Percentiles rank a stretch among this genome's conserved stretches.
Conservation (phyloP, 2,888 invertebrate genomes). For the Nowickia ferox region DNA sequence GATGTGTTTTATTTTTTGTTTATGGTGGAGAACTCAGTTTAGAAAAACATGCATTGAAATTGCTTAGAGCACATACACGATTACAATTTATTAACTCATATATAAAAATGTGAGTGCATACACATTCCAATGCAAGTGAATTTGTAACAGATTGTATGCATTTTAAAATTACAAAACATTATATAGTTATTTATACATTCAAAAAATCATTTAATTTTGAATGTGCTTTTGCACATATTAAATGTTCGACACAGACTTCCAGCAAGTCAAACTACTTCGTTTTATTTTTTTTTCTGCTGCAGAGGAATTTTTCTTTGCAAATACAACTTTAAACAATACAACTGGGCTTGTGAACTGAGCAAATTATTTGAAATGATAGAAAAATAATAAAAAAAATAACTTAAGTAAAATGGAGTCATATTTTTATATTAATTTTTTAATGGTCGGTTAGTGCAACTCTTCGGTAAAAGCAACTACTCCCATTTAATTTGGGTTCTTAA, state of each 20-base stretch:
- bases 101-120: background rate
- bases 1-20: slow-evolving; percentile 14
- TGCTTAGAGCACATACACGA: slow-evolving; percentile 66
- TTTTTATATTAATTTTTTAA: too few species aligned
- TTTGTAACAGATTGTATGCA: slow-evolving; percentile 33
- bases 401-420: too few species aligned
- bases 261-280: too few species aligned
- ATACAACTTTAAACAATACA: too few species aligned
- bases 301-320: background rate
- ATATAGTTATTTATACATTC: background rate
- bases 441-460: too few species aligned
- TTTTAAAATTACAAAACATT: slow-evolving; percentile 40
- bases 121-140: slow-evolving; percentile 4
- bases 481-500: too few species aligned
- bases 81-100: slow-evolving; percentile 71
- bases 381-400: too few species aligned
- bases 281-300: too few species aligned
- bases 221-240: slow-evolving; percentile 10
- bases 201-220: background rate
- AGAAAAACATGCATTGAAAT: slow-evolving; percentile 28
- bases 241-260: background rate
- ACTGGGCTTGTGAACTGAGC: too few species aligned
- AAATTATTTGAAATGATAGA: too few species aligned
- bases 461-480: too few species aligned
- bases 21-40: background rate